Conservation (phyloP, 2,113 vertebrate genomes). For the Pangasianodon gigas region DNA sequence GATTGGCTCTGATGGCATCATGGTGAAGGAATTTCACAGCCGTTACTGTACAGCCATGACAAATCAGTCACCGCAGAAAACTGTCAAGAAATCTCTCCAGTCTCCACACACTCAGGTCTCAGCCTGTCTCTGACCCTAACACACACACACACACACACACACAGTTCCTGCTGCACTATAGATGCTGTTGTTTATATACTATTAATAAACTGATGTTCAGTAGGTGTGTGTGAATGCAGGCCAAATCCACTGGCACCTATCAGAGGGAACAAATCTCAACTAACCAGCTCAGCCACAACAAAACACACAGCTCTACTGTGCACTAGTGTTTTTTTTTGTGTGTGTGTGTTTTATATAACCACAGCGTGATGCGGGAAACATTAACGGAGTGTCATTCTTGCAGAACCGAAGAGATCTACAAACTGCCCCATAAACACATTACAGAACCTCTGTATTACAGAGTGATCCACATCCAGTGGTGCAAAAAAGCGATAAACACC, state of each 20-base stretch:
- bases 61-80: not conserved
- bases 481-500: too few species aligned
- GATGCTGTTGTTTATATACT: not conserved
- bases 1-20: not conserved
- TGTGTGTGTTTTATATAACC: not conserved
- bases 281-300: too few species aligned
- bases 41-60: not conserved
- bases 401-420: not conserved
- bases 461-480: not conserved
- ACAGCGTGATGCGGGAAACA: not conserved
- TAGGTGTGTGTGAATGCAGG: not conserved
- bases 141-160: not conserved
- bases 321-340: not conserved
- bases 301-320: not conserved
- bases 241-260: not conserved
- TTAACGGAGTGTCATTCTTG: too few species aligned
- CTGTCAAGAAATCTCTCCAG: not conserved
- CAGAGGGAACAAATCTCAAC: not conserved
- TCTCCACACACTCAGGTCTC: not conserved
- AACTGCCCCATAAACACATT: not conserved
- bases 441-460: not conserved
- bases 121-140: not conserved
- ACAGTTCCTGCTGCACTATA: not conserved
- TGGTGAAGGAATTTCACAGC: not conserved
- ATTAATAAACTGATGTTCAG: not conserved